Base-by-base conservation (phyloP, 2,797 vertebrate species). In the Gila robusta region DNA sequence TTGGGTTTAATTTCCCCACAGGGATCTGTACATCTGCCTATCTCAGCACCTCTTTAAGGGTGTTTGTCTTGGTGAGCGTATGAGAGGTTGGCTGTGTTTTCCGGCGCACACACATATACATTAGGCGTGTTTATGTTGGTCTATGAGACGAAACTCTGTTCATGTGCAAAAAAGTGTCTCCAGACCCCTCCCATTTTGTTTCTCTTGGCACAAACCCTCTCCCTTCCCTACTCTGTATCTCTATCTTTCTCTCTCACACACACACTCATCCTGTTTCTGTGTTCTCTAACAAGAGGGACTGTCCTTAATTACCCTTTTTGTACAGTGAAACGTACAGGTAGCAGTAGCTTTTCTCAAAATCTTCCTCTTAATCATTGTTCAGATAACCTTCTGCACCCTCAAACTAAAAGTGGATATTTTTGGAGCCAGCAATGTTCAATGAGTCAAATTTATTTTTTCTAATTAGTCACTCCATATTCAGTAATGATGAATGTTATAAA, bases 241-340 rank as follows among this genome's bases (percentile, higher is more conserved):
- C 44, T 84, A 69, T 73, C 49, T 81, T 69, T 79, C 47, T 62
- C 47, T 77, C 69, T 52, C 37, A 2, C 35, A 83, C 86, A 79
- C 80, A 47, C 7, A 28, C 35, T 59, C 69, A 87, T 89, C 87
- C 87, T 89, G 87, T 87, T 88, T 86, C 81, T 87, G 86, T 87
- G 86, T 87, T 84, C 66, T 87, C 81, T 76, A 67, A 81, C 82
- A 85, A 82, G 81, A 86, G 67, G 52, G 59, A 76, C n/a, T 89
- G 86, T 87, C 87, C 84, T 87, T 82, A 82, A 77, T 79, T 87
- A 72, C 62, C 73, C 67, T 41, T 37, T 54, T 14, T 73, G 56
- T 87, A 78, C 77, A 78, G 64, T 70, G 41, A 79, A 87, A 73
- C 9, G 52, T 86, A 62, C 4, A 17, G 62, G 66, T 11, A 52